Base-by-base conservation (phyloP, 1,140 invertebrate genomes). In the Bombus haemorrhoidalis region DNA sequence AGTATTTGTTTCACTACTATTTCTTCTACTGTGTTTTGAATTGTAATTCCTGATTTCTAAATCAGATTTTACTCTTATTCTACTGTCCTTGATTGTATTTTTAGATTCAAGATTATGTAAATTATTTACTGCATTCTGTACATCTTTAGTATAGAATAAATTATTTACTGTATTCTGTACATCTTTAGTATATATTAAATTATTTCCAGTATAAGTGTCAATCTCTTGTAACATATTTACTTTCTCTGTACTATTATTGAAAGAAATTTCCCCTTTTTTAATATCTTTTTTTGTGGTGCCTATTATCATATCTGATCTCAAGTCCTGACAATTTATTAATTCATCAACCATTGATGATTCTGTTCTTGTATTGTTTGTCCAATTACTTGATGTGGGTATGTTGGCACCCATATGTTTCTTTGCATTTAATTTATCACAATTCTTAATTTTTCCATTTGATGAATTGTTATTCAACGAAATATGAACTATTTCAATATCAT, bases 401-500 rank as follows among this genome's bases (percentile, higher is more conserved):
- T 64, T 39, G n/a, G 1, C 2, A 39, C 68, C 28, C 6, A n/a
- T 25, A 74, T 32, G 32, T n/a, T 71, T n/a, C 10, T 28, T 43
- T 32, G 28, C 13, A 77, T 39, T 39, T 28, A 6, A 57, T 47
- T 64, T 73, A 64, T 79, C 39, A 68, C 34, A 9, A 64, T 34
- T 72, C 2, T 9, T 34, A 64, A 0, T 39, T 37, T 15, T 41
- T 34, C n/a, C 28, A 8, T 59, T 34, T 12, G 18, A 34, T 37
- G 25, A 2, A 28, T 32, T 73, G 25, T 72, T 64, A 22, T n/a
- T 73, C 12, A 68, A 25, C 28, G 64, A 81, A 69, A 71, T 12
- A 22, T 90, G 76, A 76, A 92, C 37, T 74, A 92, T 87, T 86
- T 90, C 43, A 41, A 91, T 83, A n/a, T 88, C 85, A 68, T 88